Percentiles rank a stretch among this genome's conserved stretches.
Evolutionary conservation across 92 coral and sea anemone genomes (phyloP).

Genomic region (Diadumene lineata): DNA sequence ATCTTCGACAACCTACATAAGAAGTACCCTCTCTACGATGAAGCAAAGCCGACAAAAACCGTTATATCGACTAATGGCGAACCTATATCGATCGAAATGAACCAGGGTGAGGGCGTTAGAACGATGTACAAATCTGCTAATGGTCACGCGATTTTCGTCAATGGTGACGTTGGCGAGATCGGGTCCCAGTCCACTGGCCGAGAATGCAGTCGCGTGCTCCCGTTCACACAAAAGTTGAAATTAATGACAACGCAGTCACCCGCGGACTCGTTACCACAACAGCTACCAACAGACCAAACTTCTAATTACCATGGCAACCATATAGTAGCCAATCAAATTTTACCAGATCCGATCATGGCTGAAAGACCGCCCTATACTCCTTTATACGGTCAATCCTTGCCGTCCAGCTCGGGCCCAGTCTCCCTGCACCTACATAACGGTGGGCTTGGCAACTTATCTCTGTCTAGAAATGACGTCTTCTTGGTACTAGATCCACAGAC

Average conservation of each 20-base stretch:
- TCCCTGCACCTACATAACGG: slow-evolving; percentile 20
- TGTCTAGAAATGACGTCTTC: background rate
- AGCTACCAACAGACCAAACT: slow-evolving; percentile 3
- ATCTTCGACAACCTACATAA: slow-evolving; percentile 37
- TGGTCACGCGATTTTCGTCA: background rate
- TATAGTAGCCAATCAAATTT: background rate
- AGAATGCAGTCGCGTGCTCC: background rate
- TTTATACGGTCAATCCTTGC: background rate
- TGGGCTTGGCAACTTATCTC: slow-evolving; percentile 4
- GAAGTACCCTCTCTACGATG: slow-evolving; percentile 24
- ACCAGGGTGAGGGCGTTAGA: background rate
- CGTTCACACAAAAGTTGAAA: slow-evolving; percentile 37
- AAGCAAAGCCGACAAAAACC: background rate
- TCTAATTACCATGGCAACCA: slow-evolving; percentile 28
- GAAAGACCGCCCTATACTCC: background rate
- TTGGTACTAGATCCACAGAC: slow-evolving; percentile 11
- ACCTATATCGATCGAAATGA: background rate
- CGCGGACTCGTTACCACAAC: slow-evolving; percentile 30
- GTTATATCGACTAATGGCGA: slow-evolving; percentile 19
- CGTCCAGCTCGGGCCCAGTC: slow-evolving; percentile 6
- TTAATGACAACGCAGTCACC: slow-evolving; percentile 38
- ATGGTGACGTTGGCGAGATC: background rate
- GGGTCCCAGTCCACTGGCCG: background rate
- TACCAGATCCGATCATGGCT: background rate
- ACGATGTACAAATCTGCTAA: background rate